phyloP scores from a whole-genome alignment of 2,797 vertebrate genomes.

The Cossypha polioptera region DNA sequence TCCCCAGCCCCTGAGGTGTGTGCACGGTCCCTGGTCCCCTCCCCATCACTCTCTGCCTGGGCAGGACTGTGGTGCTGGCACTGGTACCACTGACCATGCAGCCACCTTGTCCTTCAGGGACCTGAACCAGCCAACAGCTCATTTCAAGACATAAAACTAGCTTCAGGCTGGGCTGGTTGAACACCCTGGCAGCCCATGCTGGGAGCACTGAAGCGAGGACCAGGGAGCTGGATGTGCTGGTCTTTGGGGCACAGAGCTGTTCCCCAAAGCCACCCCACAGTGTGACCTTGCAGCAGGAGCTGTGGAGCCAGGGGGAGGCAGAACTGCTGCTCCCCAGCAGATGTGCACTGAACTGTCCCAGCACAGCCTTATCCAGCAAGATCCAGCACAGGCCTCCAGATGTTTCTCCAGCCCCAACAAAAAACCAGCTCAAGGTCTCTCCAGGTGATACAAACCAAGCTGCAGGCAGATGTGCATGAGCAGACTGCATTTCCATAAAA shows the following conservation, averaged over 20 bases:
- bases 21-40: background rate
- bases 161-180: background rate
- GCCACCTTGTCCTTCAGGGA: background rate
- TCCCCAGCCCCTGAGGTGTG: background rate
- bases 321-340: background rate
- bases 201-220: rapidly evolving
- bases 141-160: background rate
- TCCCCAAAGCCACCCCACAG: background rate
- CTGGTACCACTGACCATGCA: background rate
- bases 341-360: background rate
- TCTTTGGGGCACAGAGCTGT: background rate
- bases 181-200: rapidly evolving
- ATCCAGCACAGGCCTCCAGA: background rate
- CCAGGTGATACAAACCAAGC: background rate
- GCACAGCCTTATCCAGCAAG: background rate
- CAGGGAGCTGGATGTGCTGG: background rate
- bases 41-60: background rate
- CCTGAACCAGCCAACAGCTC: background rate
- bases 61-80: background rate
- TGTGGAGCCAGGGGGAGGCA: background rate
- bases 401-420: background rate
- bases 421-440: background rate
- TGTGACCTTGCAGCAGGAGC: background rate
- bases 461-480: background rate
- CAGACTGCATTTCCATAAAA: background rate